These are phyloP conservation scores for Diabrotica virgifera DNA, from an alignment of 1,140 invertebrate genomes.

Conservation along the genomic window DNA sequence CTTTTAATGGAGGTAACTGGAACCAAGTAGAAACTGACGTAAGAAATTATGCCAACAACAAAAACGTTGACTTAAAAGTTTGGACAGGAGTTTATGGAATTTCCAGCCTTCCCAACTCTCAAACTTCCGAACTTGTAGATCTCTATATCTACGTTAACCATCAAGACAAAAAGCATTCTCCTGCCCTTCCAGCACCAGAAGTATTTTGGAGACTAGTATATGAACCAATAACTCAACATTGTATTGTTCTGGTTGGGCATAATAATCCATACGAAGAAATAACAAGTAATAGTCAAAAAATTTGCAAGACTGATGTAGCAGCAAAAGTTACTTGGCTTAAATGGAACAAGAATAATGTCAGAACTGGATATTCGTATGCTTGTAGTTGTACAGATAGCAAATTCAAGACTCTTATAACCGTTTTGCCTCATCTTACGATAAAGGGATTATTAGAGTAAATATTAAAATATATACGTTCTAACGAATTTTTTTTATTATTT, in stretches of 20 bases:
- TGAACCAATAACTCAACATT: constrained; percentile 51
- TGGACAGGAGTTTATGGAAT: constrained; percentile 58
- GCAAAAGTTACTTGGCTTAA: constrained; percentile 52
- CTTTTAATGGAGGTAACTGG: constrained; percentile 59
- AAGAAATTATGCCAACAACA: constrained; percentile 43
- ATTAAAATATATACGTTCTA: too few species aligned
- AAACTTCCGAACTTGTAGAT: constrained; percentile 36
- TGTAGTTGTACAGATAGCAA: background rate
- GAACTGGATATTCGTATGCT: constrained; percentile 15
- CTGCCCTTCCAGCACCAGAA: constrained; percentile 53
- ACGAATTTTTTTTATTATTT: too few species aligned
- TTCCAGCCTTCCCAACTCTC: constrained; percentile 50
- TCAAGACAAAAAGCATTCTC: constrained; percentile 49
- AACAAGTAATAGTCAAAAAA: constrained; percentile 47
- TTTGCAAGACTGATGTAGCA: constrained; percentile 56
- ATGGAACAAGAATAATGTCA: constrained; percentile 46
- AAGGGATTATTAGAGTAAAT: background rate
- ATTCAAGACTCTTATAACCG: background rate
- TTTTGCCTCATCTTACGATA: background rate
- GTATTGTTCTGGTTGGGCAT: constrained; percentile 58
- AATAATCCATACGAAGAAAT: constrained; percentile 58
- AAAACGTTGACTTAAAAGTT: constrained; percentile 46
- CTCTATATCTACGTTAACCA: constrained; percentile 43
- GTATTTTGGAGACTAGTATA: constrained; percentile 62
- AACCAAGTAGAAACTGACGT: constrained; percentile 48